These are phyloP conservation scores for Bombus impatiens DNA, from an alignment of 1,140 invertebrate genomes.

Conservation along the genomic window DNA sequence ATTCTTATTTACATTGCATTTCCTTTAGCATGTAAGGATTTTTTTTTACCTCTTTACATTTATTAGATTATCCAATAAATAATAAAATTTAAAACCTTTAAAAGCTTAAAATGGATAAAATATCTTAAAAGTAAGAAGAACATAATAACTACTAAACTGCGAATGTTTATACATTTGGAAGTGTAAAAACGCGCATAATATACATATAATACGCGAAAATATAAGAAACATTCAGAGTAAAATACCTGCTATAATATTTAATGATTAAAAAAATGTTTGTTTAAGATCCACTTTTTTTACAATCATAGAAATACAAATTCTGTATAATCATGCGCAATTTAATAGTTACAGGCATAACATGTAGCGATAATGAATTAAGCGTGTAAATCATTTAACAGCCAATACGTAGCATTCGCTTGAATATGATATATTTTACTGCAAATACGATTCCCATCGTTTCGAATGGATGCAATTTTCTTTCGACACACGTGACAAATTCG, in stretches of 20 bases:
- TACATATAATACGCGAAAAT: not conserved
- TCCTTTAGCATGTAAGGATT: no score
- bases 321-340: no score
- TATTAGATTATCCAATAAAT: no score
- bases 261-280: not conserved
- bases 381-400: not conserved
- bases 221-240: not conserved
- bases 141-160: not conserved
- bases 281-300: no score
- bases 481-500: not conserved
- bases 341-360: not conserved
- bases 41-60: no score
- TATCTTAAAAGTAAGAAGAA: not conserved
- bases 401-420: not conserved
- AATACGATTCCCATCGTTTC: not conserved
- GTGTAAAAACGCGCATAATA: not conserved
- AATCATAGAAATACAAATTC: no score
- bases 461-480: constrained; percentile 1
- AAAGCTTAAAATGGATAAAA: not conserved
- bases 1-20: no score
- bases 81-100: not conserved
- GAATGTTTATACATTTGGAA: not conserved
- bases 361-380: not conserved
- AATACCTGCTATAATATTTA: not conserved
- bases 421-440: not conserved